Base-by-base conservation (phyloP, 1,140 invertebrate genomes). In the Meloidogyne exigua region DNA sequence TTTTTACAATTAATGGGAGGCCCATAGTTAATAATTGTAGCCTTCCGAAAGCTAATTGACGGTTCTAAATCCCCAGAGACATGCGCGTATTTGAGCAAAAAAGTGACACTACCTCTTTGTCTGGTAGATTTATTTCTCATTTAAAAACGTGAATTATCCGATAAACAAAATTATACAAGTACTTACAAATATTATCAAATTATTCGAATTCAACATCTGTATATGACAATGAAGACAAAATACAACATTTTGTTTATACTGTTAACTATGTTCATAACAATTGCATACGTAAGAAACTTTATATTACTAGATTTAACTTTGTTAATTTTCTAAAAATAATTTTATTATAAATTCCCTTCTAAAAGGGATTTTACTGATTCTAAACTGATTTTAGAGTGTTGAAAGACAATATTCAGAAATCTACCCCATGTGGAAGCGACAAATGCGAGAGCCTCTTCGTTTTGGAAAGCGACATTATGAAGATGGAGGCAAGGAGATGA, bases 361-460 rank as follows among this genome's bases (percentile, higher is more conserved):
- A n/a, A n/a, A n/a, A n/a, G n/a, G n/a, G n/a, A n/a, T n/a, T n/a
- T n/a, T n/a, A n/a, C n/a, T n/a, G 42, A 44, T 44, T 13, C 42
- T 49, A 57, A n/a, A 57, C 5, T n/a, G 7, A n/a, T 57, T 57
- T 57, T 57, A 57, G 49, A n/a, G 49, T n/a, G n/a, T 57, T 42
- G 66, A 68, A 68, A 9, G 66, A 32, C 66, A 32, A 68, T 13
- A 49, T 5, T 18, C 15, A 57, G 18, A 57, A n/a, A 2, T 57
- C 7, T 57, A 57, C n/a, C 49, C 49, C 7, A 57, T 57, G 62
- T 32, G 28, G 23, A 36, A 73, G 25, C 76, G 64, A 28, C 80
- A 84, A 44, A 74, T 82, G 12, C 74, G 81, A 36, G 84, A 85
- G 68, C 84, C 84, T 5, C 77, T 85, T 36, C 84, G 84, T 28